These are phyloP conservation scores for Saturnia pavonia DNA, from an alignment of 2,888 invertebrate genomes.

Conservation along the genomic window DNA sequence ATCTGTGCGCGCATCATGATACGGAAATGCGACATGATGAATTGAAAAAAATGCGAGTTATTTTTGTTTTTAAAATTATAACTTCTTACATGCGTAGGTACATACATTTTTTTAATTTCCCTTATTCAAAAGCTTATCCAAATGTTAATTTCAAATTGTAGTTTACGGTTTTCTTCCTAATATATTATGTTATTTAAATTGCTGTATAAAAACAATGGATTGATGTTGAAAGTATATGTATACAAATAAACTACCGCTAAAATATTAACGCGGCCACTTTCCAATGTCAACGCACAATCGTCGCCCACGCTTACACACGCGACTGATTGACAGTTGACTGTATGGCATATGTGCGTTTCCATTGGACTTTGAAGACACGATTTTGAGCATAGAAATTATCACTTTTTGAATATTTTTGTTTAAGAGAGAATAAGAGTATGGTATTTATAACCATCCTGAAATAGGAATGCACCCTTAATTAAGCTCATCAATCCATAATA, in stretches of 20 bases:
- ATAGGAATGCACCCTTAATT: not conserved
- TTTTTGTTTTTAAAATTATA: too few species aligned
- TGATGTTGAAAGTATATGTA: slow-evolving; percentile 15
- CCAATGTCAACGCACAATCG: slow-evolving; percentile 65
- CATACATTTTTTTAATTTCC: not conserved
- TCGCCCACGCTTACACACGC: slow-evolving; percentile 54
- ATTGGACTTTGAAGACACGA: slow-evolving; percentile 32
- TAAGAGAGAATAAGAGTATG: not conserved
- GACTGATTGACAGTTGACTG: slow-evolving; percentile 63
- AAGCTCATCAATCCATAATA: not conserved
- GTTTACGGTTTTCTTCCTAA: not conserved
- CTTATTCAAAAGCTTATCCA: not conserved
- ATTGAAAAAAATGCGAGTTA: too few species aligned
- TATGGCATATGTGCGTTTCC: slow-evolving; percentile 39
- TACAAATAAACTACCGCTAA: slow-evolving; percentile 45
- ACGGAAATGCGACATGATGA: too few species aligned
- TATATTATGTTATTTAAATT: slow-evolving; percentile 11
- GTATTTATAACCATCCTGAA: not conserved
- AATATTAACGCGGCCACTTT: slow-evolving; percentile 60
- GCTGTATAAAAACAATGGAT: not conserved
- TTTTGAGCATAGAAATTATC: not conserved
- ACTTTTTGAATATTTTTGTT: not conserved
- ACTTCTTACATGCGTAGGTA: too few species aligned
- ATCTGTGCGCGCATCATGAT: too few species aligned
- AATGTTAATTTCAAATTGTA: not conserved